These are phyloP conservation scores for Boulengeromyrus knoepffleri DNA, from an alignment of 2,113 vertebrate genomes.

Conservation along the genomic window DNA sequence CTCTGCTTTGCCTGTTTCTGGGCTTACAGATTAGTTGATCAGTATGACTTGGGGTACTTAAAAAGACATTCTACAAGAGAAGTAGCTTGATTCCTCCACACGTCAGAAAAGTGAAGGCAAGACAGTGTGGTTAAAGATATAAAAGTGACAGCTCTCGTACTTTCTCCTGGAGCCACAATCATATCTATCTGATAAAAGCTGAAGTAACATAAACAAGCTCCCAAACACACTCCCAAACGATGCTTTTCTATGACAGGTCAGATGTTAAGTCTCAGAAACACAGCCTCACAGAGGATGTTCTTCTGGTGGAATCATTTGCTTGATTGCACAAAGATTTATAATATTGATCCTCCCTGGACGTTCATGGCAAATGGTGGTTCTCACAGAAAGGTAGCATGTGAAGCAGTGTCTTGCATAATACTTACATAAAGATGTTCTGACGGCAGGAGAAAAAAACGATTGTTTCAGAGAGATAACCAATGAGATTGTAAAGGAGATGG, in stretches of 20 bases:
- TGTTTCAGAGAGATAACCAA: too few species aligned
- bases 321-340: not conserved
- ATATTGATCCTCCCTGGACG: not conserved
- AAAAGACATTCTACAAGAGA: not conserved
- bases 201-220: not conserved
- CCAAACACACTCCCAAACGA: not conserved
- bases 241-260: not conserved
- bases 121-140: not conserved
- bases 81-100: not conserved
- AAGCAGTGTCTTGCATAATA: not conserved
- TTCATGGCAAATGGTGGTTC: not conserved
- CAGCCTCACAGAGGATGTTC: not conserved
- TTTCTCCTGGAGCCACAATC: not conserved
- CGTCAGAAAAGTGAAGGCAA: not conserved
- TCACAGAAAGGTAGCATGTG: not conserved
- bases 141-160: not conserved
- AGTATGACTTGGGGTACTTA: not conserved
- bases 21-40: not conserved
- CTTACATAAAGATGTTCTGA: too few species aligned
- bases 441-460: too few species aligned
- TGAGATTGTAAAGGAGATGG: too few species aligned
- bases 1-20: not conserved
- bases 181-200: not conserved
- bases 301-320: not conserved
- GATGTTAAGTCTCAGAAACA: not conserved